Conservation (phyloP, 2,888 invertebrate species). For the Eupithecia dodoneata region DNA sequence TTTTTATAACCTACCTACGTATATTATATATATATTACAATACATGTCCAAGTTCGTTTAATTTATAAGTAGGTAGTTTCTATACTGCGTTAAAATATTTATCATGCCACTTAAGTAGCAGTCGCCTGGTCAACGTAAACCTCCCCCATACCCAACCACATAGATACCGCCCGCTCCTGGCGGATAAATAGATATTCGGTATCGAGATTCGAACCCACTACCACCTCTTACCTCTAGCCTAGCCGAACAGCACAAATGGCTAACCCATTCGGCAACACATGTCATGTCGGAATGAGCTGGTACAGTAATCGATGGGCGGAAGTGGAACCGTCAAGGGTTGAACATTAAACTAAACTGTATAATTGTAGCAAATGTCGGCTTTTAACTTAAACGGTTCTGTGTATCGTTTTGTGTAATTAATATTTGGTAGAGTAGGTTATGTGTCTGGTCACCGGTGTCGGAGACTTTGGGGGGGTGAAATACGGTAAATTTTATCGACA, state of each 20-base stretch:
- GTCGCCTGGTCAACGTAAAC: no score
- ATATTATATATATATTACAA: no score
- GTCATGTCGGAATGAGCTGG: constrained; percentile 49
- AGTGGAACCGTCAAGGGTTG: constrained; percentile 51
- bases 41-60: no score
- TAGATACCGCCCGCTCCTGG: neutral
- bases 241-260: constrained; percentile 18
- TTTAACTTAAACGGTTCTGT: constrained; percentile 42
- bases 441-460: no score
- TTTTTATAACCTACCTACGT: no score
- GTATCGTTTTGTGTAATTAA: constrained; percentile 37
- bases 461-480: no score
- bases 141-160: neutral
- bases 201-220: neutral
- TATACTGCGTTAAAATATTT: no score
- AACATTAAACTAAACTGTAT: constrained; percentile 52
- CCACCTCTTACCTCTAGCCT: neutral
- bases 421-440: neutral
- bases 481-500: no score
- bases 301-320: constrained; percentile 53
- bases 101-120: no score
- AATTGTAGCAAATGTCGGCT: constrained; percentile 69
- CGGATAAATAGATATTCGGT: neutral
- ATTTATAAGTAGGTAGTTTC: no score
- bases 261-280: constrained; percentile 45